Evolutionary conservation across 2,888 invertebrate species (phyloP).

Genomic region (Azorinus chamasolen): DNA sequence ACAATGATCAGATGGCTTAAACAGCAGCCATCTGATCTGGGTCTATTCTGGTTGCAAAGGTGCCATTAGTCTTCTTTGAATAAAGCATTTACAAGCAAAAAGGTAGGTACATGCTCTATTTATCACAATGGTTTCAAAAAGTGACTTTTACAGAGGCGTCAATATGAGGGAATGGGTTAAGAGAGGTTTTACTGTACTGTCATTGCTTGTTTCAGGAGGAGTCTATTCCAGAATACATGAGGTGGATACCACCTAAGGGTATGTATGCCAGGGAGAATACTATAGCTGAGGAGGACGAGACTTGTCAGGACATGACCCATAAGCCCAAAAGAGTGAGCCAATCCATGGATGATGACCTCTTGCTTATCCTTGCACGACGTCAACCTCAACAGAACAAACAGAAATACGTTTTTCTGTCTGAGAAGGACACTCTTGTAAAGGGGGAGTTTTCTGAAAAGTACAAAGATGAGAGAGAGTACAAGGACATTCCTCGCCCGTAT

Average conservation of each 20-base stretch:
- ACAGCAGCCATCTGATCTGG: too few species aligned
- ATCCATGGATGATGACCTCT: conserved; percentile 64
- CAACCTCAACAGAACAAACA: conserved; percentile 51
- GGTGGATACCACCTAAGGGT: conserved; percentile 60
- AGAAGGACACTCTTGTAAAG: conserved; percentile 70
- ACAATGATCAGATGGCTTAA: too few species aligned
- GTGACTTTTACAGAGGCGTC: too few species aligned
- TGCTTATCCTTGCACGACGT: conserved; percentile 59
- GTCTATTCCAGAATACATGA: conserved; percentile 70
- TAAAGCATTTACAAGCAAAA: too few species aligned
- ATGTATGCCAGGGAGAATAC: conserved; percentile 27
- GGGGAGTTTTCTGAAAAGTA: conserved; percentile 78
- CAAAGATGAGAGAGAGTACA: conserved; percentile 67
- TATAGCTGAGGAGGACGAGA: conserved; percentile 12
- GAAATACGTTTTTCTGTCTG: conserved; percentile 80
- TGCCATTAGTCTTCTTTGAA: too few species aligned
- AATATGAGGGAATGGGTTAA: too few species aligned
- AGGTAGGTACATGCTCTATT: too few species aligned
- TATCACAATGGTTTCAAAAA: too few species aligned
- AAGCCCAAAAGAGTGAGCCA: conserved; percentile 34
- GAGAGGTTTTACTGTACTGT: too few species aligned
- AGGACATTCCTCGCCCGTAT: conserved; percentile 67
- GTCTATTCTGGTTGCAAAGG: too few species aligned
- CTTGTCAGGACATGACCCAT: conserved; percentile 13
- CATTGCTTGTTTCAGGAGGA: conserved; percentile 57